Evolutionary conservation across 2,797 vertebrate genomes (phyloP).

Genomic region (Botia kubotai): DNA sequence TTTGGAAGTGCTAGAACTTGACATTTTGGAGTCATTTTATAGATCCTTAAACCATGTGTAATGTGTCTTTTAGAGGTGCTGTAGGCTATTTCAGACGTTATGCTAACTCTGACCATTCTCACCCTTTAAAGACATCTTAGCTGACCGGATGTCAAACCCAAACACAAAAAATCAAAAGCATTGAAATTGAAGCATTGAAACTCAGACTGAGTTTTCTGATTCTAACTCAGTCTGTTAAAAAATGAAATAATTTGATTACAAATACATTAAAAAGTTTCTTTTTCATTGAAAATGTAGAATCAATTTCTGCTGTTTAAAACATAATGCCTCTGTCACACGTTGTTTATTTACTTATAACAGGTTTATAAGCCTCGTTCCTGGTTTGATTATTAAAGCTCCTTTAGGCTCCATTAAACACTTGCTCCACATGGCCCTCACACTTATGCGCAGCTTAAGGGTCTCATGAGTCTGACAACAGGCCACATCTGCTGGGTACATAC

Average conservation of each 20-base stretch:
- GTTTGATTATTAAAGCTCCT: conserved; percentile 49
- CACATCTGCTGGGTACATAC: conserved; percentile 38
- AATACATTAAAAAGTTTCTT: too few species aligned
- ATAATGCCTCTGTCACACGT: conserved; percentile 9
- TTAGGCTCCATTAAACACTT: conserved; percentile 33
- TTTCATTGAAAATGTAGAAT: background rate
- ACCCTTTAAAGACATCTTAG: background rate
- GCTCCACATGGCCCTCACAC: conserved; percentile 28
- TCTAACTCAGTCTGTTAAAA: too few species aligned
- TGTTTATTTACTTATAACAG: conserved; percentile 13
- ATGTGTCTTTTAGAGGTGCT: background rate
- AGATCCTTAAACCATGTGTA: background rate
- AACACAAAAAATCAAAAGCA: too few species aligned
- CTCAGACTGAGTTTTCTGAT: too few species aligned
- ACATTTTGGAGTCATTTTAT: background rate
- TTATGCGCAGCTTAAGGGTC: conserved; percentile 14
- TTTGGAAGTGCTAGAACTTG: background rate
- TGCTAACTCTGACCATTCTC: background rate
- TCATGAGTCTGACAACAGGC: conserved; percentile 13
- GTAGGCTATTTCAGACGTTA: background rate
- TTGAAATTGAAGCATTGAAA: too few species aligned
- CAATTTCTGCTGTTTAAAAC: background rate
- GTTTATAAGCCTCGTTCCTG: conserved; percentile 28
- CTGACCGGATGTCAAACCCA: too few species aligned
- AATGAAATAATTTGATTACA: too few species aligned